These are phyloP conservation scores for Coendou prehensilis DNA, from an alignment of 2,797 vertebrate genomes.

Conservation along the genomic window DNA sequence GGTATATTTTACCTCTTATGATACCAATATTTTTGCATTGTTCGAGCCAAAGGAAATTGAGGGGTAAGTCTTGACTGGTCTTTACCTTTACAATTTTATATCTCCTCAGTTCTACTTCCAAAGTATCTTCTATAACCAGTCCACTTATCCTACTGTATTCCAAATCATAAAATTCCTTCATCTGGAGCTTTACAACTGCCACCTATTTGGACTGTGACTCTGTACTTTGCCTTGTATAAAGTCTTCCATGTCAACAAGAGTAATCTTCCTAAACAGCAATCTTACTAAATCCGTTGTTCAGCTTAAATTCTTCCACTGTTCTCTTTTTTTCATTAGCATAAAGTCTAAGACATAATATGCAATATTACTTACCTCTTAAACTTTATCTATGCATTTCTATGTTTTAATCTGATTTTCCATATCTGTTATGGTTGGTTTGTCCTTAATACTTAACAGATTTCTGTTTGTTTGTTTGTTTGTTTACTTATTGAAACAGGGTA, in stretches of 20 bases:
- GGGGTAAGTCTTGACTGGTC: neutral
- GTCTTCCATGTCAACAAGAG: neutral
- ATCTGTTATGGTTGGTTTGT: neutral
- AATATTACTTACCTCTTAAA: neutral
- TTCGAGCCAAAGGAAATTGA: neutral
- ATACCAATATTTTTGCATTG: neutral
- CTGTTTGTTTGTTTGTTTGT: neutral
- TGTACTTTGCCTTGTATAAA: neutral
- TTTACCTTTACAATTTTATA: neutral
- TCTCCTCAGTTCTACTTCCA: neutral
- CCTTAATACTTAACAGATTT: slow-evolving; percentile 21
- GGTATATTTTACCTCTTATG: neutral
- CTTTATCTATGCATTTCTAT: neutral
- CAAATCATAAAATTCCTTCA: neutral
- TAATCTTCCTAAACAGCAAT: neutral
- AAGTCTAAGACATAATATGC: neutral
- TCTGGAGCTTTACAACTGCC: neutral
- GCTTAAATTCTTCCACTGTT: neutral
- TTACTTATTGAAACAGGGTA: neutral
- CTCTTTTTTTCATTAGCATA: neutral
- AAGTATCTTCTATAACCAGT: neutral
- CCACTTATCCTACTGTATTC: neutral
- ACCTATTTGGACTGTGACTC: neutral
- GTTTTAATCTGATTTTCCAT: neutral
- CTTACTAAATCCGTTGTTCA: neutral